Evolutionary conservation across 2,888 invertebrate genomes (phyloP).

Genomic region (Lamellibrachia satsuma): DNA sequence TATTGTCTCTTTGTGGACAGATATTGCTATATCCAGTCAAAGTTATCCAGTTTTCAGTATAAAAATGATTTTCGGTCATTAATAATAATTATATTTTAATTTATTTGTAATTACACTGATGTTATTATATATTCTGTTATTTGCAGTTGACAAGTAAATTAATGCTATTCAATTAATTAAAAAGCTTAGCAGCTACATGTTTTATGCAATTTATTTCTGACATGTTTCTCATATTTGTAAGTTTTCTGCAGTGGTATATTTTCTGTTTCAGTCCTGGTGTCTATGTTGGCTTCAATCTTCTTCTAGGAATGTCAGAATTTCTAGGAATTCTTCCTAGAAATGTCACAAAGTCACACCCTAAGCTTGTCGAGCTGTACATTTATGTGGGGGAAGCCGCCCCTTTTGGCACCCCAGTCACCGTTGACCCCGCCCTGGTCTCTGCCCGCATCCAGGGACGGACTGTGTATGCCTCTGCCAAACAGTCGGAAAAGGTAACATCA

Average conservation of each 20-base stretch:
- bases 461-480: slow-evolving; percentile 45
- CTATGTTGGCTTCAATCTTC: background rate
- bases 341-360: slow-evolving; percentile 18
- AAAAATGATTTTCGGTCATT: too few relatives aligned
- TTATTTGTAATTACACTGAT: too few relatives aligned
- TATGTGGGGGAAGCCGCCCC: slow-evolving; percentile 56
- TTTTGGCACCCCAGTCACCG: slow-evolving; percentile 47
- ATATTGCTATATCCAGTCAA: too few relatives aligned
- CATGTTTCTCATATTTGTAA: background rate
- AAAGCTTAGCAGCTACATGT: too few relatives aligned
- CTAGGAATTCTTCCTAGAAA: background rate
- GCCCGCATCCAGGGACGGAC: slow-evolving; percentile 49
- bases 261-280: background rate
- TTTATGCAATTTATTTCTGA: background rate
- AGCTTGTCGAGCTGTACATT: slow-evolving; percentile 44
- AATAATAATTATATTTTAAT: too few relatives aligned
- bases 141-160: too few relatives aligned
- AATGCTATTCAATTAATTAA: too few relatives aligned
- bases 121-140: too few relatives aligned
- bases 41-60: too few relatives aligned
- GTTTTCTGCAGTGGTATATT: background rate
- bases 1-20: too few relatives aligned
- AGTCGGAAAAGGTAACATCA: slow-evolving; percentile 48
- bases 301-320: slow-evolving; percentile 3
- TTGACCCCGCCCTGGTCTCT: slow-evolving; percentile 48